Base-by-base conservation (phyloP, 2,113 vertebrate species). In the Tetrax tetrax region DNA sequence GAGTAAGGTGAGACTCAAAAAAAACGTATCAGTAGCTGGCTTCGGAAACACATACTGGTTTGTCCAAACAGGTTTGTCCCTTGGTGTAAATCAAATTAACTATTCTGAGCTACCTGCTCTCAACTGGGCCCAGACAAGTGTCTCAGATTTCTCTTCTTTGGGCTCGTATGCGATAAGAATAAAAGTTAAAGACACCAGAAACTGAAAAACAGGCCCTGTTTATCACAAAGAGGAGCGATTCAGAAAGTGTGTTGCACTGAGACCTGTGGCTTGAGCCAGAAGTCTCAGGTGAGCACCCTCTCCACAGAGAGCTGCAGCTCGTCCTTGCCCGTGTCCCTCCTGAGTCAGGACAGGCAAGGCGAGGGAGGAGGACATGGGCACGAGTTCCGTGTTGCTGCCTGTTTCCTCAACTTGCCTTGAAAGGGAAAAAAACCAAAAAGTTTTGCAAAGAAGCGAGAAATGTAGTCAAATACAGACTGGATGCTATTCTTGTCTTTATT, bases 351-450 rank as follows among this genome's bases (percentile, higher is more conserved):
- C 14, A 75, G 47, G n/a, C 1, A 3, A 61, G 53, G 29, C 0
- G 5, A 54, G 14, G 28, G 8, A 93, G 37, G 9, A 68, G 80
- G 37, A 77, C 60, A 41, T 0, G 14, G 56, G 6, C 14, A 57
- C 0, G 0, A 54, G 24, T 37, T 25, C 8, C 31, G 2, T 6
- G 15, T 57, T 66, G 25, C 14, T 48, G 1, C 28, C 45, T 61
- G 10, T 41, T 87, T 91, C 57, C 14, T 61, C 76, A 79, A 35
- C 35, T n/a, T 87, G 57, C 27, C 43, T 60, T 93, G 65, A 37
- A 35, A 77, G 24, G 6, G 7, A 23, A 53, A 87, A 66, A 90
- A 61, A 27, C 35, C 12, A 68, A 57, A 68, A 71, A 2, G 10
- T 56, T 89, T 78, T 78, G 33, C 38, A 82, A 84, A 90, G 33